Conservation (phyloP, 2,888 invertebrate genomes). For the Mesorhabditis spiculigera region DNA sequence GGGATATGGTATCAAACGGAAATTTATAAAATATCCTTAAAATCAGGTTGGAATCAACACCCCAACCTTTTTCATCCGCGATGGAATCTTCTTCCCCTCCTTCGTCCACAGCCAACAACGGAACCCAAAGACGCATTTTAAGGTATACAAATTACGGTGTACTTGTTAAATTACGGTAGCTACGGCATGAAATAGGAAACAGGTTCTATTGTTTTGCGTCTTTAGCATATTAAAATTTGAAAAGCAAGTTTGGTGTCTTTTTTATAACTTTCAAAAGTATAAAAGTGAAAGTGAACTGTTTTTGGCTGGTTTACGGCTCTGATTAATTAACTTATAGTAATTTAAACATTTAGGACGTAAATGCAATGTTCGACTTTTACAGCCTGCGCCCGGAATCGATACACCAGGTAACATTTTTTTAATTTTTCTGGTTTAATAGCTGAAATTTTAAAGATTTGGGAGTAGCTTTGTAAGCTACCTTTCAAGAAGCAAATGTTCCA, state of each 20-base stretch:
- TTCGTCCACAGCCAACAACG: conserved; percentile 95
- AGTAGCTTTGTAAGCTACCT: too few species aligned
- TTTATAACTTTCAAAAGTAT: too few species aligned
- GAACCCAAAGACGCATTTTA: conserved; percentile 77
- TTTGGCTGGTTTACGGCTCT: too few species aligned
- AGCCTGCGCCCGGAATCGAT: conserved; percentile 44
- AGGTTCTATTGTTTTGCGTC: too few species aligned
- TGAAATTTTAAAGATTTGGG: too few species aligned
- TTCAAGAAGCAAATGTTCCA: too few species aligned
- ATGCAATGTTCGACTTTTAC: conserved; percentile 51
- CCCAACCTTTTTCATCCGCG: conserved; percentile 64
- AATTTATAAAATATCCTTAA: not conserved
- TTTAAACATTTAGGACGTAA: conserved; percentile 28
- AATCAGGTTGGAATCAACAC: conserved; percentile 60
- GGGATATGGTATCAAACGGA: conserved; percentile 60
- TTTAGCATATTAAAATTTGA: too few species aligned
- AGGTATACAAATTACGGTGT: conserved; percentile 66
- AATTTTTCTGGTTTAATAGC: too few species aligned
- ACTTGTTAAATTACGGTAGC: not conserved
- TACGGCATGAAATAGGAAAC: too few species aligned
- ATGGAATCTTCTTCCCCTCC: conserved; percentile 74
- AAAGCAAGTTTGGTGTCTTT: too few species aligned
- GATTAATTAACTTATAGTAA: not conserved
- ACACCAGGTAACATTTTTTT: conserved; percentile 53
- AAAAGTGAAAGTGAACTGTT: too few species aligned